Base-by-base conservation (phyloP, 2,113 vertebrate species). In the Neogobius melanostomus region DNA sequence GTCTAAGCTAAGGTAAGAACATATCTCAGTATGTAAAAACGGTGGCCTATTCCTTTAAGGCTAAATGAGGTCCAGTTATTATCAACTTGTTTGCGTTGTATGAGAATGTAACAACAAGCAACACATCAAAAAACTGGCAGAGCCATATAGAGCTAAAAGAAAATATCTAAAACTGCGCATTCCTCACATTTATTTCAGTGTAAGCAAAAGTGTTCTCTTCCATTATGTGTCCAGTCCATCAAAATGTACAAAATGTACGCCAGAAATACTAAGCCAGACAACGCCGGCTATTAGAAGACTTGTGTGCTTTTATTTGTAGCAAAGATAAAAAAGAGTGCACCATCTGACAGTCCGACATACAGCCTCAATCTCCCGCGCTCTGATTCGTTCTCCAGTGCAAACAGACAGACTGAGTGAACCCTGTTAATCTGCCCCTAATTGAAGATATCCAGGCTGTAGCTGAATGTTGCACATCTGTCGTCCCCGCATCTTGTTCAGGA, bases 351-450 rank as follows among this genome's bases (percentile, higher is more conserved):
- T 51, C 10, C 42, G 47, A 68, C 43, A 46, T 21, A 21, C 57
- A 45, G 12, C 11, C 43, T 36, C 64, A 36, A 36, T n/a, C 45
- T 42, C 68, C 12, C 67, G 28, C 28, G 28, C 28, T 36, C 28
- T 36, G 28, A 52, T 36, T 60, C 14, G 54, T 45, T 36, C 46
- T 21, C 61, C 3, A 28, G 28, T 57, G 17, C 11, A 16, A 53
- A 46, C 70, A 61, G 70, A 74, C 81, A 73, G 61, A 68, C 68
- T 74, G 71, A 66, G 53, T 52, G 65, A 72, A 70, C 77, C 56
- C 75, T 76, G 68, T 69, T 90, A 87, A 87, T 88, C 88, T 89
- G 81, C 80, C 83, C 84, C 82, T 82, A 81, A 85, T 85, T 87
- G 69, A 75, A 82, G 64, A 79, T 64, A 86, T 77, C 48, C 71